These are phyloP conservation scores for Hanleya hanleyi DNA, from an alignment of 2,888 invertebrate species.

Conservation along the genomic window DNA sequence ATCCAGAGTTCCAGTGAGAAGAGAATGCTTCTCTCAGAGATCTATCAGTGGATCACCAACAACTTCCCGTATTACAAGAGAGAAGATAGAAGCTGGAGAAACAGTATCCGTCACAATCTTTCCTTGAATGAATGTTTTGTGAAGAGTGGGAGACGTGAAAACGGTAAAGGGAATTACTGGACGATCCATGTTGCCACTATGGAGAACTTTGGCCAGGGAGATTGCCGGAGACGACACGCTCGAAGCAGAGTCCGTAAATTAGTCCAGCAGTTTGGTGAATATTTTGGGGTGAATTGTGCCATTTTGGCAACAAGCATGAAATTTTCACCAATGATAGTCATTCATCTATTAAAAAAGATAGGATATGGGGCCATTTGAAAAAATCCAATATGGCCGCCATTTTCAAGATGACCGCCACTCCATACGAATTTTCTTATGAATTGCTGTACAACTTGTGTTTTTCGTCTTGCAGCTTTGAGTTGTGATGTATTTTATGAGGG, in stretches of 20 bases:
- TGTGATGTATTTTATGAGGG: too few relatives aligned
- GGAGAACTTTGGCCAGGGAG: conserved; percentile 37
- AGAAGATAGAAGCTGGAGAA: conserved; percentile 36
- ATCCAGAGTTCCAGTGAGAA: conserved; percentile 24
- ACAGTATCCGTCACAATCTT: conserved; percentile 44
- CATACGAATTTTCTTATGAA: too few relatives aligned
- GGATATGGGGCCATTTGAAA: too few relatives aligned
- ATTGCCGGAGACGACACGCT: conserved; percentile 38
- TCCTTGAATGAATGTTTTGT: conserved; percentile 45
- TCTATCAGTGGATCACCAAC: conserved; percentile 33
- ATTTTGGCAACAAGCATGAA: too few relatives aligned
- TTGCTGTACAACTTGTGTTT: too few relatives aligned
- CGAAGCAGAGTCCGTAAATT: conserved; percentile 8
- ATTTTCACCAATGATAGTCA: too few relatives aligned
- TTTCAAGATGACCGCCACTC: too few relatives aligned
- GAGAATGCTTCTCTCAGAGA: conserved; percentile 32
- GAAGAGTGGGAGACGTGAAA: conserved; percentile 31
- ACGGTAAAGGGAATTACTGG: conserved; percentile 43
- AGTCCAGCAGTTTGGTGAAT: not conserved
- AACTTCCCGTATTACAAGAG: conserved; percentile 37
- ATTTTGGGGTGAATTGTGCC: too few relatives aligned
- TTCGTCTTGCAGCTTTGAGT: too few relatives aligned
- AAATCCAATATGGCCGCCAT: too few relatives aligned
- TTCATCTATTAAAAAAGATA: too few relatives aligned
- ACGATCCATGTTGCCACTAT: conserved; percentile 39